A percentile compares a stretch with the other conserved stretches of the same genome.
These are phyloP conservation scores for Aeoliscus strigatus DNA, from an alignment of 2,797 vertebrate species.

Conservation along the genomic window DNA sequence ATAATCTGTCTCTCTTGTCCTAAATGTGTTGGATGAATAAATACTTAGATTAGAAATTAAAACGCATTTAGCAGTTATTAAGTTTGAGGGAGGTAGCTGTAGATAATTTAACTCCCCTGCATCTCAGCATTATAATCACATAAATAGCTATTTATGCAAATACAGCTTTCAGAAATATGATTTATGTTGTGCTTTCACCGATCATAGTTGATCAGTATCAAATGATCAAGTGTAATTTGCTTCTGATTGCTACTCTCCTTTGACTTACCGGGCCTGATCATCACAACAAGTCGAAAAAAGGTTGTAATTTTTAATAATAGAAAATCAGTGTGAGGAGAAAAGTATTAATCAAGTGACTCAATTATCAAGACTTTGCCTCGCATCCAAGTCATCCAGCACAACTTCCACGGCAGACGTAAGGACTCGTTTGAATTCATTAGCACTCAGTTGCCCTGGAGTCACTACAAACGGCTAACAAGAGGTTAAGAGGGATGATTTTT, in stretches of 20 bases:
- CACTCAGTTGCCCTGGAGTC: slow-evolving; percentile 18
- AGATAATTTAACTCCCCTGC: slow-evolving; percentile 14
- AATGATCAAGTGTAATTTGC: slow-evolving; percentile 29
- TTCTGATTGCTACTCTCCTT: slow-evolving; percentile 21
- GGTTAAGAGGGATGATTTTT: slow-evolving; percentile 60
- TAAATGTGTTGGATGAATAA: too few species aligned
- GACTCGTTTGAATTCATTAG: slow-evolving; percentile 36
- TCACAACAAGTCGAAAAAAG: slow-evolving; percentile 14
- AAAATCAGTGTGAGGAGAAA: slow-evolving; percentile 13
- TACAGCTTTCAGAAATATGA: slow-evolving; percentile 29
- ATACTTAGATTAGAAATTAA: too few species aligned
- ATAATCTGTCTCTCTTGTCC: too few species aligned
- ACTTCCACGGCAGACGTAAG: slow-evolving; percentile 19
- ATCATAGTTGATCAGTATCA: slow-evolving; percentile 33
- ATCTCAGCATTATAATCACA: slow-evolving; percentile 26
- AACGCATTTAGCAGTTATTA: too few species aligned
- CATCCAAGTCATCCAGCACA: slow-evolving; percentile 15
- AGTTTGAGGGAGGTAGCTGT: too few species aligned
- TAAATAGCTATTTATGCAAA: slow-evolving; percentile 38
- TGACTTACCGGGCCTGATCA: slow-evolving; percentile 16
- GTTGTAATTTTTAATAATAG: slow-evolving; percentile 26
- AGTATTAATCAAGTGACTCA: too few species aligned
- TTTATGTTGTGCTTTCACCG: slow-evolving; percentile 34
- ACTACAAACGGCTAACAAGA: slow-evolving; percentile 58
- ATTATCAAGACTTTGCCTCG: slow-evolving; percentile 14